Percentiles rank a stretch among this genome's conserved stretches.
Evolutionary conservation across 2,888 invertebrate genomes (phyloP).

Genomic region (Epiblema foenella): DNA sequence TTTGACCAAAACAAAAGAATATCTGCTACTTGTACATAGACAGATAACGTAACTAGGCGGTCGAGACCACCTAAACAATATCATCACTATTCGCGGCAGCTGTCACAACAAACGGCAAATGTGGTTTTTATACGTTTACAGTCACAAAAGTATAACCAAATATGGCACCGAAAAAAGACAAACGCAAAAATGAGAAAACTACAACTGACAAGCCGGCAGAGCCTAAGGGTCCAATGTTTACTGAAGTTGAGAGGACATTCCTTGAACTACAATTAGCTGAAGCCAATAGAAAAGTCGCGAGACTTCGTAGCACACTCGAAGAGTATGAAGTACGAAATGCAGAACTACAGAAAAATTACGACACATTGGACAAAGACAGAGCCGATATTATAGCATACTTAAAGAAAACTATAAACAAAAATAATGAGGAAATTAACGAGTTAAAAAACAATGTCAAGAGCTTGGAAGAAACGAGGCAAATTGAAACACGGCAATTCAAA

Average conservation of each 20-base stretch:
- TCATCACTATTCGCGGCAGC: constrained; percentile 52
- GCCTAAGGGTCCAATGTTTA: constrained; percentile 70
- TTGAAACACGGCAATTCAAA: constrained; percentile 87
- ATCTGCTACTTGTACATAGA: neutral
- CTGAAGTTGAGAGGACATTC: constrained; percentile 92
- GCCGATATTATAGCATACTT: constrained; percentile 93
- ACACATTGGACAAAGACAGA: constrained; percentile 91
- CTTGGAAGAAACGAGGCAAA: constrained; percentile 88
- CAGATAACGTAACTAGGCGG: constrained; percentile 8
- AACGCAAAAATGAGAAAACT: constrained; percentile 56
- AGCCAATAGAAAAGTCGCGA: constrained; percentile 91
- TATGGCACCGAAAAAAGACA: constrained; percentile 79
- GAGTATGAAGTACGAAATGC: constrained; percentile 90
- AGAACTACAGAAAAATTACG: constrained; percentile 85
- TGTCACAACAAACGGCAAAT: constrained; percentile 36
- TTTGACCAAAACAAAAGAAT: neutral
- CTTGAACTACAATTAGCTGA: constrained; percentile 93
- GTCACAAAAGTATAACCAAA: constrained; percentile 44
- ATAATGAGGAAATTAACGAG: constrained; percentile 87
- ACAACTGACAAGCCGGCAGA: constrained; percentile 66
- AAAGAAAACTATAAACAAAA: constrained; percentile 89
- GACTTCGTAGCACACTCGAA: constrained; percentile 86
- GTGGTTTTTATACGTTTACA: constrained; percentile 44
- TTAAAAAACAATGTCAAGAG: constrained; percentile 90
- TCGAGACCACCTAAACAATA: constrained; percentile 50